Evolutionary conservation across 1,140 invertebrate species (phyloP).

Genomic region (Drosophila varians): DNA sequence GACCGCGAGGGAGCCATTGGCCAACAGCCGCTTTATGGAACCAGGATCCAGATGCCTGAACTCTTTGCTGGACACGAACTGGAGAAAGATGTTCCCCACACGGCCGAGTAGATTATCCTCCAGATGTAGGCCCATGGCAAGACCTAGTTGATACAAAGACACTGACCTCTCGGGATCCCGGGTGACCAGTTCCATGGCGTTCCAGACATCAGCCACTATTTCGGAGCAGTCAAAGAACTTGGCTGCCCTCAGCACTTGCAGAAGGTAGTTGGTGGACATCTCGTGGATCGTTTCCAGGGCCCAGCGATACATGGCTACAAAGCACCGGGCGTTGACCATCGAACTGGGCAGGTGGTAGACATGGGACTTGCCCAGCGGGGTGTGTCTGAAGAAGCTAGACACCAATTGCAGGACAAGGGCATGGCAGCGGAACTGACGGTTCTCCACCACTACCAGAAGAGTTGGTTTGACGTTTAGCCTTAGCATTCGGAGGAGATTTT

Average conservation of each 20-base stretch:
- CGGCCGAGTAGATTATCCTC: not conserved
- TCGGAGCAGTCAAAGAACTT: not conserved
- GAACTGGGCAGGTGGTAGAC: constrained; percentile 1
- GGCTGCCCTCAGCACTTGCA: not conserved
- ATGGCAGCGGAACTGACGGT: not conserved
- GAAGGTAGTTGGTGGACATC: not conserved
- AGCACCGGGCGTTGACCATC: not conserved
- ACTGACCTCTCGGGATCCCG: not conserved
- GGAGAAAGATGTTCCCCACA: not conserved
- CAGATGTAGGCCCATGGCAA: not conserved
- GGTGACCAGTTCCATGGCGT: not conserved
- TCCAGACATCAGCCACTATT: not conserved
- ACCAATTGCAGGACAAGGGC: not conserved
- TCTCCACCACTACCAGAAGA: not conserved
- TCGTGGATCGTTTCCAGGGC: not conserved
- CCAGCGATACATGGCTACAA: constrained; percentile 11
- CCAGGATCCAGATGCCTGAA: not conserved
- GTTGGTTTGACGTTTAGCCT: not conserved
- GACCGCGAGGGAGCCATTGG: not conserved
- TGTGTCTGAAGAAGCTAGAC: not conserved
- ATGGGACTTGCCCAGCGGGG: not conserved
- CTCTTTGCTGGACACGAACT: not conserved
- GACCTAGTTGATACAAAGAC: not conserved
- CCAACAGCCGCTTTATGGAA: not conserved
- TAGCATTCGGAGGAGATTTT: not conserved